These are phyloP conservation scores for Zaprionus vittiger DNA, from an alignment of 1,140 invertebrate genomes.

Conservation along the genomic window DNA sequence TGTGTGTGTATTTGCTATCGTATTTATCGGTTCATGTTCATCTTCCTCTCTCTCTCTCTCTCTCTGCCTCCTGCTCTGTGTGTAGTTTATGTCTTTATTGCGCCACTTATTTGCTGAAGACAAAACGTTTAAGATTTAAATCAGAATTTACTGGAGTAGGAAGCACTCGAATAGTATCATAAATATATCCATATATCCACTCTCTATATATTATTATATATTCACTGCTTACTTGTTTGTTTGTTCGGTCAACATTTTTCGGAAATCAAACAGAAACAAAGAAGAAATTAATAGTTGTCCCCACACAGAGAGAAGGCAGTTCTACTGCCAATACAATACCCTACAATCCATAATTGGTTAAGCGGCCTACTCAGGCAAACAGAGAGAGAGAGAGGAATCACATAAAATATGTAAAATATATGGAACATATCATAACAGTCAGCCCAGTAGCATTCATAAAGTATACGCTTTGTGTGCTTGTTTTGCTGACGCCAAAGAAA, in stretches of 20 bases:
- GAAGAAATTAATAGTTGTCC: neutral
- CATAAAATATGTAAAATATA: slow-evolving; percentile 1
- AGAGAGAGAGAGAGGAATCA: neutral
- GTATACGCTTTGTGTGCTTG: neutral
- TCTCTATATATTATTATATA: neutral
- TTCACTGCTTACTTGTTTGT: slow-evolving; percentile 30
- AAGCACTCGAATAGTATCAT: slow-evolving; percentile 18
- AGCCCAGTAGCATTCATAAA: neutral
- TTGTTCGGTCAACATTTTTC: slow-evolving; percentile 36
- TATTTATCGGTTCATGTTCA: slow-evolving; percentile 53
- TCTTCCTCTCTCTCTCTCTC: slow-evolving; percentile 12
- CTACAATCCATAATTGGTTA: neutral
- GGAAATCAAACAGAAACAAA: slow-evolving; percentile 41
- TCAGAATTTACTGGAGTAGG: slow-evolving; percentile 8
- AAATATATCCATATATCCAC: neutral
- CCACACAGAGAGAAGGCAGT: neutral
- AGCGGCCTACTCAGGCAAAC: neutral
- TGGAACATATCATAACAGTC: neutral
- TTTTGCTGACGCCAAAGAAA: neutral
- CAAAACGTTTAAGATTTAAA: slow-evolving; percentile 31
- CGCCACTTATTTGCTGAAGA: slow-evolving; percentile 39
- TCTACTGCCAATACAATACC: neutral
- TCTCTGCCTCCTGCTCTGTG: neutral
- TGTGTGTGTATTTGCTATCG: slow-evolving; percentile 5
- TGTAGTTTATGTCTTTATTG: slow-evolving; percentile 64